Evolutionary conservation across 2,113 vertebrate genomes (phyloP), one percentile per base, ranked within the genome.

Genomic region (Apeltes quadracus): DNA sequence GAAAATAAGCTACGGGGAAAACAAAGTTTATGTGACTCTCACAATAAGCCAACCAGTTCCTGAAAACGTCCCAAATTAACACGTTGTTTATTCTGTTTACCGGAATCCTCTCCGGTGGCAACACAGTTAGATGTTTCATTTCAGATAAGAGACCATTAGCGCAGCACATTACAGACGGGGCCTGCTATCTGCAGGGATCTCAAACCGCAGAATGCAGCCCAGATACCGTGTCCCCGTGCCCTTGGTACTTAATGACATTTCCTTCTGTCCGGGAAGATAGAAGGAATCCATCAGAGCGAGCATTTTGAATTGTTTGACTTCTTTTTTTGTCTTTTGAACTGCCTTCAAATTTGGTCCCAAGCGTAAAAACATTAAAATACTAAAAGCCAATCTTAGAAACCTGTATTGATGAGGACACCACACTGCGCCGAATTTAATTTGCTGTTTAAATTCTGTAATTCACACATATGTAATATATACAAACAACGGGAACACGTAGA

Each of bases 201-300:
- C 83, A 67, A 72, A 78, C 61, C 77, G 58, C 78, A 76, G 81
- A 83, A 86, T 69, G 65, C 71, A 75, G 66, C 76, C 84, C 78
- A 78, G 86, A 85, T 81, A 84, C 7, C 4, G 59, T 32, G 71
- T 82, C 80, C 69, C 59, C 2, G 3, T 72, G 90, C 83, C 91
- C 88, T 91, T 89, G 89, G 77, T 83, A 82, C 84, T 88, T 83
- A 83, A 88, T 88, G 82, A 84, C 87, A 89, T 90, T 89, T 84
- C 83, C 82, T 57, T 83, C 82, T 72, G 69, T 82, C 61, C 38
- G 23, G 13, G 48, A 72, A 78, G 86, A 89, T 81, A 83, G 81
- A 84, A 14, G 5, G 57, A 90, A 81, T 81, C 65, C 72, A 84
- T 87, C 78, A 78, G 65, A 73, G 51, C 18, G 10, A 72, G 46